A percentile compares a stretch with the other conserved stretches of the same genome.
Conservation (phyloP, 1,140 invertebrate genomes). For the Phthorimaea operculella region DNA sequence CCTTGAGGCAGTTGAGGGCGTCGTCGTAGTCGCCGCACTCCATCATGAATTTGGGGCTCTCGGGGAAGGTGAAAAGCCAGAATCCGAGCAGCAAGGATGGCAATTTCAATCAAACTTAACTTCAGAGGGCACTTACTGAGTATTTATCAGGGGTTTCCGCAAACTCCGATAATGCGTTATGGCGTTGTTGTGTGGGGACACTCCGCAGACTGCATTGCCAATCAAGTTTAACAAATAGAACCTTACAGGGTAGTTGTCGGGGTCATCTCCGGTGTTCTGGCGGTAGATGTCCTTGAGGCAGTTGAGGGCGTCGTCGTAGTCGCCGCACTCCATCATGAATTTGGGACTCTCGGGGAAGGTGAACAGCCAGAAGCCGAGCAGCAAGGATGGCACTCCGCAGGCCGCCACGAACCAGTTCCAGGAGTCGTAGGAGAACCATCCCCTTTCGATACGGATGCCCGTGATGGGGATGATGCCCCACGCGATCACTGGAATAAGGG, state of each 20-base stretch:
- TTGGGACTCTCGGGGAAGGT: constrained; percentile 89
- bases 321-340: constrained; percentile 81
- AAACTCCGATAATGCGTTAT: too few species aligned
- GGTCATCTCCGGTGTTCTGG: constrained; percentile 75
- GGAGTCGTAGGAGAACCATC: constrained; percentile 74
- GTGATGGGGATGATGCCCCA: constrained; percentile 77
- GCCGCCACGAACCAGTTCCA: constrained; percentile 81
- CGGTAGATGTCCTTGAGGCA: constrained; percentile 76
- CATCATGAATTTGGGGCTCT: constrained; percentile 87
- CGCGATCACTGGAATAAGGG: constrained; percentile 69
- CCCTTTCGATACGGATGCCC: constrained; percentile 68
- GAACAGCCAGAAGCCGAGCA: constrained; percentile 75
- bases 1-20: constrained; percentile 75
- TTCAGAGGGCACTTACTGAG: too few species aligned
- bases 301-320: constrained; percentile 77
- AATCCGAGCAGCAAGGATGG: constrained; percentile 73
- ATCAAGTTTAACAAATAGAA: too few species aligned
- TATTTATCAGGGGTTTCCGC: too few species aligned
- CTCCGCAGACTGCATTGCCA: too few species aligned
- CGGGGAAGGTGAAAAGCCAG: constrained; percentile 82
- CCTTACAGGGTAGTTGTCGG: constrained; percentile 76
- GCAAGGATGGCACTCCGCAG: constrained; percentile 73
- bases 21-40: constrained; percentile 80
- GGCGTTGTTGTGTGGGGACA: too few species aligned
- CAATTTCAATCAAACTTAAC: too few species aligned